Percentiles rank a stretch among this genome's conserved stretches.
Conservation (phyloP, 2,113 vertebrate genomes). For the Chrysemys picta region DNA sequence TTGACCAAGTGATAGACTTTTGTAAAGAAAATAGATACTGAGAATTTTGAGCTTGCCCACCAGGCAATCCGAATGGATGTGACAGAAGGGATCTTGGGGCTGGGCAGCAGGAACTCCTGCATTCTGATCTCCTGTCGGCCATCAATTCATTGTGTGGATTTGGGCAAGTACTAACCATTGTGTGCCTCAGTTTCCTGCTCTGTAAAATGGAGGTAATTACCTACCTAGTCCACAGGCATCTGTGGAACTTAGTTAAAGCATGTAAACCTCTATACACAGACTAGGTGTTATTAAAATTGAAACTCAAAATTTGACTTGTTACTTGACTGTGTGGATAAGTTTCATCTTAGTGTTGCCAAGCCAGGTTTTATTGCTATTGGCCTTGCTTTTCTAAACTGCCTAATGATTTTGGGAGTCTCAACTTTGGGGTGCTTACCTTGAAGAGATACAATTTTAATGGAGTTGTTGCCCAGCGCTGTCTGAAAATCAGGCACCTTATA, state of each 20-base stretch:
- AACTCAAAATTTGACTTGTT: no score
- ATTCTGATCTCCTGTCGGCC: background rate
- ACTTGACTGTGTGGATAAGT: background rate
- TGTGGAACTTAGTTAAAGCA: background rate
- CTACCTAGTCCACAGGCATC: no score
- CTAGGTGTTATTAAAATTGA: background rate
- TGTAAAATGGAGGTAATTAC: background rate
- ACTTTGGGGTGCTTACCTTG: background rate
- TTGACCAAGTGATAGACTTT: fast-evolving
- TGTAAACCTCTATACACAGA: background rate
- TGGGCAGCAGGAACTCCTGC: background rate
- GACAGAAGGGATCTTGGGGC: background rate
- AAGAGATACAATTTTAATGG: no score
- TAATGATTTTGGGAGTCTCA: fast-evolving
- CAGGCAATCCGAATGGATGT: fast-evolving
- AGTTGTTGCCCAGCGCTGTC: no score
- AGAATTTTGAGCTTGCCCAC: background rate
- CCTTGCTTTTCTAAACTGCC: fast-evolving
- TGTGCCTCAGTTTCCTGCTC: background rate
- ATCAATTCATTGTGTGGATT: background rate
- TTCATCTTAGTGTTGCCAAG: fast-evolving
- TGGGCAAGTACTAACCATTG: fast-evolving
- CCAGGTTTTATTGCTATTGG: background rate
- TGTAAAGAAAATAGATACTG: fast-evolving
- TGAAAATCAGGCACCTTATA: background rate